phyloP scores from a whole-genome alignment of 2,797 vertebrate genomes.

The Carduelis carduelis region DNA sequence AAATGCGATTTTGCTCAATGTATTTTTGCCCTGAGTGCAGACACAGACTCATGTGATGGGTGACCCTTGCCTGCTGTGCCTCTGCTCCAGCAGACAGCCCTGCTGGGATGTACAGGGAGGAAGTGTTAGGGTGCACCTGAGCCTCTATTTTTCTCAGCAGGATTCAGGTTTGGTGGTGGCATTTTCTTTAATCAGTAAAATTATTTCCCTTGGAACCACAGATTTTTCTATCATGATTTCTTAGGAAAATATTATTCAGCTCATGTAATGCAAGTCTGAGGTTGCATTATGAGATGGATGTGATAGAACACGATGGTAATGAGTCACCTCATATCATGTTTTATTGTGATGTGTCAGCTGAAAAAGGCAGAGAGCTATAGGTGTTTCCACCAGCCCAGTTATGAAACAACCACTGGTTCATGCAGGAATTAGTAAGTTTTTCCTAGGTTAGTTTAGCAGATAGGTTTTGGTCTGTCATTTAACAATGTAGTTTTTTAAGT shows the following conservation, averaged over 20 bases:
- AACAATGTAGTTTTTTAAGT: not conserved
- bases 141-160: not conserved
- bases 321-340: conserved; percentile 29
- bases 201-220: not conserved
- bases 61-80: not conserved
- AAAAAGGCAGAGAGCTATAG: conserved; percentile 25
- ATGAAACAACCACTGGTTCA: not conserved
- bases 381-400: conserved; percentile 18
- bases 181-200: not conserved
- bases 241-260: conserved; percentile 40
- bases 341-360: conserved; percentile 58
- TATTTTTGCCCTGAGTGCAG: not conserved
- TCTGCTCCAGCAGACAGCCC: not conserved
- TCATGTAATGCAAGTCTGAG: not conserved
- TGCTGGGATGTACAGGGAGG: not conserved
- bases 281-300: conserved; percentile 28
- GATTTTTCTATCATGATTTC: conserved; percentile 4
- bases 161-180: not conserved
- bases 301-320: conserved; percentile 35
- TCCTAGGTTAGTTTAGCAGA: conserved; percentile 9
- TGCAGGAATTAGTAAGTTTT: conserved; percentile 32
- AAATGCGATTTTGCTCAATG: not conserved
- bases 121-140: not conserved
- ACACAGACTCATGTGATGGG: not conserved
- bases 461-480: not conserved